Evolutionary conservation across 1,140 invertebrate species (phyloP), one percentile per base, ranked within the genome.

Genomic region (Drosophila sp.): DNA sequence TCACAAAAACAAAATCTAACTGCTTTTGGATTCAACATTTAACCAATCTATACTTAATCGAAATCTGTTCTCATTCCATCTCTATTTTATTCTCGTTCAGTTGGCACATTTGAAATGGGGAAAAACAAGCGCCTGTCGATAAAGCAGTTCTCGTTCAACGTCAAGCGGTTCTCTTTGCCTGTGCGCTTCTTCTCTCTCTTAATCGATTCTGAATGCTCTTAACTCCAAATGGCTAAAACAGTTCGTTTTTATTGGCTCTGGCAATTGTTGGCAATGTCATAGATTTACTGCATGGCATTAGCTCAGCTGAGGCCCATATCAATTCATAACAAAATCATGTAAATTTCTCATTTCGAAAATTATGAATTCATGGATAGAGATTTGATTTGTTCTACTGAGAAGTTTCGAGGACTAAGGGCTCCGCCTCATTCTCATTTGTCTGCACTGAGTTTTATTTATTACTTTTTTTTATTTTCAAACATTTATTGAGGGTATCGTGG

Each of bases 361-460:
- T 33, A 57, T 11, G 17, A 57, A 57, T 57, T 33, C 55, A 57
- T 57, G 7, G 55, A 30, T 10, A 50, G 23, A 50, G 44, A 50
- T 50, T 50, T 50, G 23, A 27, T 50, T 27, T 4, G 35, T 47
- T 17, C 32, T 56, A 66, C 27, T 44, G 11, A 54, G 11, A 54
- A 70, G 17, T 38, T n/a, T 32, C 56, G 17, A 6, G 30, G 55
- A 47, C 35, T 38, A 40, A 66, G 17, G 58, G 40, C 66, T 73
- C 40, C 40, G 27, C 32, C 23, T 56, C 50, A n/a, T 69, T 44
- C 60, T n/a, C 30, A 44, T 71, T 30, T 35, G 10, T 8, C 29
- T 10, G 17, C 55, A 67, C 54, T 60, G 60, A 62, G 60, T 38
- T 23, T 62, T 62, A 75, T 75, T 75, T 75, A 75, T 75, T 62